Conservation (phyloP, 2,797 vertebrate species). For the Pagetopsis macropterus region DNA sequence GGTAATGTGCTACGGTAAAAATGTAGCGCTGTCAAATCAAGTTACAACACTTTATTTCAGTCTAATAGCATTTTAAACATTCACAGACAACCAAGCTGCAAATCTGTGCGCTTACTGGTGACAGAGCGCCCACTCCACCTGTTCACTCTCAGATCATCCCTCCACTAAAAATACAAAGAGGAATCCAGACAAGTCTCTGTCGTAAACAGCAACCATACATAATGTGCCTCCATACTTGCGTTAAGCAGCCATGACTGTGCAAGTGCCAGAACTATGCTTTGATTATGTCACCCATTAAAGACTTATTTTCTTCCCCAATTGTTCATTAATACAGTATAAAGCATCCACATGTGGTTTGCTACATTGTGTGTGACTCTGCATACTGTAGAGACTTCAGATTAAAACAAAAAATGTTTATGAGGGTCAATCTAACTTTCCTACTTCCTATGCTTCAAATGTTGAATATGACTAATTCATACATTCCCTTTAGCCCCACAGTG, state of each 20-base stretch:
- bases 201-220: conserved; percentile 59
- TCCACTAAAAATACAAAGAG: conserved; percentile 74
- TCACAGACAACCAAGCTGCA: conserved; percentile 46
- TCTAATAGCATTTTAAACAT: conserved; percentile 49
- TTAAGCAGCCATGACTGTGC: conserved; percentile 53
- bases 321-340: neutral
- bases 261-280: conserved; percentile 41
- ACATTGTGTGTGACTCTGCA: conserved; percentile 14
- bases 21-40: neutral
- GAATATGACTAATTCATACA: conserved; percentile 71
- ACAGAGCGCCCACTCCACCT: conserved; percentile 64
- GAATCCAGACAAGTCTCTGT: conserved; percentile 68
- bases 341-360: conserved; percentile 1
- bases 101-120: conserved; percentile 49
- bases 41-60: conserved; percentile 36
- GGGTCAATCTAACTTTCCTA: conserved; percentile 38
- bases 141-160: conserved; percentile 68
- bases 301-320: neutral
- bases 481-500: conserved; percentile 62
- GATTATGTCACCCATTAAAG: conserved; percentile 10
- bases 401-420: neutral
- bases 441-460: conserved; percentile 60
- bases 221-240: conserved; percentile 37
- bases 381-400: neutral
- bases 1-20: conserved; percentile 25